Base-by-base conservation (phyloP, 1,140 invertebrate genomes). In the Uloborus diversus region DNA sequence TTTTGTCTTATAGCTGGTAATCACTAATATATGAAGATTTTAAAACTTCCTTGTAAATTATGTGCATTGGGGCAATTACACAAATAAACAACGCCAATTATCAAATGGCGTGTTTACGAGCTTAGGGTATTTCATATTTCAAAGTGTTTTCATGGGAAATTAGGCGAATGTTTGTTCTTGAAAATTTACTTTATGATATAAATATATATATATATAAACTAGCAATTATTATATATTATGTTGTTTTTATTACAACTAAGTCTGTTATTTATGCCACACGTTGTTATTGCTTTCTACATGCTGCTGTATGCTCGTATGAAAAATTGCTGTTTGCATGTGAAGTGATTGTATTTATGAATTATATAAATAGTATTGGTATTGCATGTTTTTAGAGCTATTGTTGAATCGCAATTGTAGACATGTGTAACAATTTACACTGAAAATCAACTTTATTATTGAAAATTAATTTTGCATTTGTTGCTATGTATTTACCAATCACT, bases 41-140 rank as follows among this genome's bases (percentile, higher is more conserved):
- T 59, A 71, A 71, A 7, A 25, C 59, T 71, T 13, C 37, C 49
- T 53, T 59, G 27, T 59, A 42, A 13, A 59, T 56, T 71, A n/a
- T 30, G 35, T 49, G 27, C 14, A 62, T 62, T 62, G 17, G 35
- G 33, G 9, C 23, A 49, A 2, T 62, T 37, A 62, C 37, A 20
- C 23, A 17, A n/a, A 53, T 53, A 73, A 62, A 17, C 30, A 56
- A 66, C 57, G 73, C 73, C 73, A 25, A 27, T 3, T n/a, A 64
- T 30, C 20, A 28, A 23, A 20, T 37, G 73, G 73, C 61, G 65
- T 64, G 47, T 65, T 27, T 32, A 65, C 20, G 73, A 76, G 73
- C 73, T 76, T 76, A 76, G 73, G 59, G 61, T 33, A 65, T 76
- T 76, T 76, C 73, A 76, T 76, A 76, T 14, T 76, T 62, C 70